Evolutionary conservation across 2,797 vertebrate species (phyloP).

Genomic region (Pangasius macronema): DNA sequence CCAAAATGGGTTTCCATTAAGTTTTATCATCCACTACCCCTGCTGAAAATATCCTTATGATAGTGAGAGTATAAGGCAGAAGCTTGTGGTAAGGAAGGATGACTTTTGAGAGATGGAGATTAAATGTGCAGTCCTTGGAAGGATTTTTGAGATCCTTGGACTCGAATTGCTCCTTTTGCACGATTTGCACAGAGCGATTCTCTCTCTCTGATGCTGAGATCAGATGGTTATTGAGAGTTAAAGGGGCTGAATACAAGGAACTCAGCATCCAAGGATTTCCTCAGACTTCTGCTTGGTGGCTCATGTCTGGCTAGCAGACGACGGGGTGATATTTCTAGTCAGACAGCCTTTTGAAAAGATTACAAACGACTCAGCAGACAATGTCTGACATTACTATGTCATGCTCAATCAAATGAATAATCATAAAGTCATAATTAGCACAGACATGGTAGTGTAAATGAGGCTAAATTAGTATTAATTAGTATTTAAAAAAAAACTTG

Average conservation of each 20-base stretch:
- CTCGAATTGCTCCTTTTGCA: slow-evolving; percentile 33
- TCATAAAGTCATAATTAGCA: background rate
- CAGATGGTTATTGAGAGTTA: slow-evolving; percentile 4
- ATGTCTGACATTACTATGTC: background rate
- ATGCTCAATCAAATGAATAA: slow-evolving; percentile 19
- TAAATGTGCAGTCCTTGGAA: slow-evolving; percentile 25
- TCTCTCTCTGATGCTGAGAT: background rate
- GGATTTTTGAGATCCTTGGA: slow-evolving; percentile 32
- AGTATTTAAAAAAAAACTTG: background rate
- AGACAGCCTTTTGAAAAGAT: slow-evolving; percentile 8
- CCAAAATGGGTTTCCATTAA: slow-evolving; percentile 37
- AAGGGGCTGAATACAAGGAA: slow-evolving; percentile 13
- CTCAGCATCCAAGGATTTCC: background rate
- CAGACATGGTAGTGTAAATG: background rate
- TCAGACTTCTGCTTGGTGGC: background rate
- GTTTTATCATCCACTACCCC: slow-evolving; percentile 32
- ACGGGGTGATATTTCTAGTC: slow-evolving; percentile 2
- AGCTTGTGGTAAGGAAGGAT: background rate
- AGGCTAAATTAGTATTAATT: slow-evolving; percentile 14
- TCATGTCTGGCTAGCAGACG: slow-evolving; percentile 12
- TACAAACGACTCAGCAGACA: background rate
- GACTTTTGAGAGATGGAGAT: slow-evolving; percentile 22
- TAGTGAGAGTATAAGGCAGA: slow-evolving; percentile 6
- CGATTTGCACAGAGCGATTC: slow-evolving; percentile 10
- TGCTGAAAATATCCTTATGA: background rate